These are phyloP conservation scores for Oryzias sinensis DNA, from an alignment of 2,797 vertebrate species.

Conservation along the genomic window DNA sequence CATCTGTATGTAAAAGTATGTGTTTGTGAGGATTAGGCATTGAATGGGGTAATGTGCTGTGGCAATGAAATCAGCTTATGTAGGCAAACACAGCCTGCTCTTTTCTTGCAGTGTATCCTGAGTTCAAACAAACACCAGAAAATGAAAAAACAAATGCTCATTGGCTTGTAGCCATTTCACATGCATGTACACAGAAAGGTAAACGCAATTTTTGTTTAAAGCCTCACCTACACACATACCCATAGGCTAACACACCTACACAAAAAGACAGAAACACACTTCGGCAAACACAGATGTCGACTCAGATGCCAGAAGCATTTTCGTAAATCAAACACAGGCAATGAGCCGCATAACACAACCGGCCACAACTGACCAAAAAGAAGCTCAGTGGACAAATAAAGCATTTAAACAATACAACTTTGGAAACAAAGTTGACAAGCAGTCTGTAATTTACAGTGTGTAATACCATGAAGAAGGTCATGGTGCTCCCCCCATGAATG, in stretches of 20 bases:
- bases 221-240: conserved; percentile 48
- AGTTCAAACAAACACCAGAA: conserved; percentile 37
- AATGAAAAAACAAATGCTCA: conserved; percentile 35
- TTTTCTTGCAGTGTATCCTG: conserved; percentile 23
- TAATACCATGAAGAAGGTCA: conserved; percentile 91
- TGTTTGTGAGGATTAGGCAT: conserved; percentile 16
- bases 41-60: conserved; percentile 44
- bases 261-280: conserved; percentile 23
- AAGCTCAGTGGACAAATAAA: conserved; percentile 27
- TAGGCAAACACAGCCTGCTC: conserved; percentile 39
- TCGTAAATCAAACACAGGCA: conserved; percentile 65
- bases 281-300: conserved; percentile 70
- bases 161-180: conserved; percentile 41
- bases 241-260: conserved; percentile 53
- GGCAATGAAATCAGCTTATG: conserved; percentile 40
- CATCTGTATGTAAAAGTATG: conserved; percentile 9
- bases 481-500: conserved; percentile 89
- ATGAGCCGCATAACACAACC: conserved; percentile 65
- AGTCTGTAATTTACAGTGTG: too few relatives aligned
- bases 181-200: conserved; percentile 44
- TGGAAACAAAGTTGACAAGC: too few relatives aligned
- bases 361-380: conserved; percentile 53
- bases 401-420: too few relatives aligned
- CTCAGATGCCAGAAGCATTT: conserved; percentile 64
- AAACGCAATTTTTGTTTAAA: conserved; percentile 39